Evolutionary conservation across 2,113 vertebrate genomes (phyloP).

Genomic region (Cyphomyrus plagiostoma): DNA sequence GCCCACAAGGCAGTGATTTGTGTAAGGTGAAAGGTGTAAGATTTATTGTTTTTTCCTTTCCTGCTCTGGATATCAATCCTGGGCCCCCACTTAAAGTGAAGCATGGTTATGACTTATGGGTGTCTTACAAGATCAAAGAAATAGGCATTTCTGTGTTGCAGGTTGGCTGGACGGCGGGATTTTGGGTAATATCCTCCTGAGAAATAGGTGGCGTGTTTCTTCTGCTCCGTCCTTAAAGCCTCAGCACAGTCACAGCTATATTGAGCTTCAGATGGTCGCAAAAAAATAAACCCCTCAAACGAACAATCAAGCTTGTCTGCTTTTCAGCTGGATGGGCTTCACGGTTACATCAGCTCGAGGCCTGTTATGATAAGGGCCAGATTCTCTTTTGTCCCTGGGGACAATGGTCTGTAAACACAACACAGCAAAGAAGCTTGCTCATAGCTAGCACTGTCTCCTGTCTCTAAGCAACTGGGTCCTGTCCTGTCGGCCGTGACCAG

Average conservation of each 20-base stretch:
- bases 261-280: background rate
- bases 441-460: background rate
- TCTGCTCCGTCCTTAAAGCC: background rate
- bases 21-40: background rate
- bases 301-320: background rate
- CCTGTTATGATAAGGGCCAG: background rate
- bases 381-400: constrained; percentile 10
- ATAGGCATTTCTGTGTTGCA: background rate
- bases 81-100: background rate
- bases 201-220: background rate
- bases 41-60: background rate
- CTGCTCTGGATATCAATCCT: background rate
- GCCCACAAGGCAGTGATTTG: background rate
- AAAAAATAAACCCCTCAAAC: background rate
- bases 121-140: background rate
- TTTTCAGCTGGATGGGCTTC: background rate
- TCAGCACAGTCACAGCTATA: background rate
- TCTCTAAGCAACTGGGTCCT: constrained; percentile 16
- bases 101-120: background rate
- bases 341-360: constrained; percentile 13
- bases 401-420: constrained; percentile 22
- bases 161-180: background rate
- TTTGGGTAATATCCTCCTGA: background rate
- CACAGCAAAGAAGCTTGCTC: background rate
- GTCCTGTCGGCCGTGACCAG: background rate